These are phyloP conservation scores for Leuctra nigra DNA, from an alignment of 2,888 invertebrate species.

Conservation along the genomic window DNA sequence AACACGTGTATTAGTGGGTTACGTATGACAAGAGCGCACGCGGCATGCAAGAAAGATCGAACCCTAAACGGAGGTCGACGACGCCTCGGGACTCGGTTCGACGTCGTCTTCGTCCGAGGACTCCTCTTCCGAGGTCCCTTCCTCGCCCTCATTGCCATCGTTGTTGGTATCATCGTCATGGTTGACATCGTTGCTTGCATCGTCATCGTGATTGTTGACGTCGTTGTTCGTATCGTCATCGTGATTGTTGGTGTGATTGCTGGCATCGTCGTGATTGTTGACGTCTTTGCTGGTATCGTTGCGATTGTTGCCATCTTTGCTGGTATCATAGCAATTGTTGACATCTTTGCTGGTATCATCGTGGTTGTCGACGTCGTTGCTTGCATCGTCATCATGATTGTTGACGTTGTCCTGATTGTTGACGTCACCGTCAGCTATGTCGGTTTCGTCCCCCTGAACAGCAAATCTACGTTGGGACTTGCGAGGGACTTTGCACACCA, in stretches of 20 bases:
- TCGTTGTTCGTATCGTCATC: not conserved
- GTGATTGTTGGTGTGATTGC: not conserved
- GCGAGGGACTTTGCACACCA: too few relatives aligned
- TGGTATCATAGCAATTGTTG: not conserved
- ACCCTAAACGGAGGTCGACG: too few relatives aligned
- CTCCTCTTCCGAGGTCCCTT: not conserved
- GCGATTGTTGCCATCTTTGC: not conserved
- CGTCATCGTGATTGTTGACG: not conserved
- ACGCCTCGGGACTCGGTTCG: too few relatives aligned
- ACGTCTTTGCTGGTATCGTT: too few relatives aligned
- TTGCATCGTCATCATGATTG: not conserved
- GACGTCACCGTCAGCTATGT: too few relatives aligned
- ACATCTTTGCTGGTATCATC: not conserved
- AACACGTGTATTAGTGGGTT: too few relatives aligned
- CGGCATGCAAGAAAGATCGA: too few relatives aligned
- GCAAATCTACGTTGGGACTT: too few relatives aligned
- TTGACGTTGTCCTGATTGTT: not conserved
- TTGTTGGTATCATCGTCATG: not conserved
- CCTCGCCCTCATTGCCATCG: not conserved
- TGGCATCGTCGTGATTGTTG: not conserved
- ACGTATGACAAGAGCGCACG: too few relatives aligned
- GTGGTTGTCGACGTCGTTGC: not conserved
- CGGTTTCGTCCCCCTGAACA: too few relatives aligned
- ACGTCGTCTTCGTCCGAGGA: not conserved
- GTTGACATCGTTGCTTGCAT: not conserved